These are phyloP conservation scores for Conomelus anceps DNA, from an alignment of 2,888 invertebrate species.

Conservation along the genomic window DNA sequence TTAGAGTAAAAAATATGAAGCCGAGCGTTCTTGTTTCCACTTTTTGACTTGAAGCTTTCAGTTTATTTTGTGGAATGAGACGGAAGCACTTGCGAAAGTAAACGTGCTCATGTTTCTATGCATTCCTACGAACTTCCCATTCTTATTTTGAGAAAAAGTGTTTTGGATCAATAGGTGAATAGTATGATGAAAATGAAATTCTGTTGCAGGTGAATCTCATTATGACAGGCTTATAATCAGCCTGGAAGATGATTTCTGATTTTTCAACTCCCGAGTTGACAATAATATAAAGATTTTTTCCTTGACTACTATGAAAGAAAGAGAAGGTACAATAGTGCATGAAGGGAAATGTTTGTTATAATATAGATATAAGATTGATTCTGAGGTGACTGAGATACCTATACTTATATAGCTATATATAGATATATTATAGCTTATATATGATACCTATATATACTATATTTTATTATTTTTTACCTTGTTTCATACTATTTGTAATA, in stretches of 20 bases:
- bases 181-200: neutral
- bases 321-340: too few species aligned
- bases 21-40: neutral
- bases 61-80: neutral
- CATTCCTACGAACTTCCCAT: neutral
- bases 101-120: neutral
- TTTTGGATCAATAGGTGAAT: neutral
- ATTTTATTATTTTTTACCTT: too few species aligned
- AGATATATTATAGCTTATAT: too few species aligned
- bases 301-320: too few species aligned
- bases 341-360: too few species aligned
- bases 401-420: too few species aligned
- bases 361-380: too few species aligned
- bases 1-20: neutral
- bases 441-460: too few species aligned
- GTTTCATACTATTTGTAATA: too few species aligned
- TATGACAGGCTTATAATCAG: neutral
- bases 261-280: neutral
- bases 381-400: too few species aligned
- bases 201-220: neutral
- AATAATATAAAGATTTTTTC: too few species aligned
- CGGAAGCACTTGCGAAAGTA: neutral
- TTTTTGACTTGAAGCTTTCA: neutral
- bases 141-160: neutral
- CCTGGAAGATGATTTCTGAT: neutral